Conservation (phyloP, 2,113 vertebrate genomes). For the Solea senegalensis region DNA sequence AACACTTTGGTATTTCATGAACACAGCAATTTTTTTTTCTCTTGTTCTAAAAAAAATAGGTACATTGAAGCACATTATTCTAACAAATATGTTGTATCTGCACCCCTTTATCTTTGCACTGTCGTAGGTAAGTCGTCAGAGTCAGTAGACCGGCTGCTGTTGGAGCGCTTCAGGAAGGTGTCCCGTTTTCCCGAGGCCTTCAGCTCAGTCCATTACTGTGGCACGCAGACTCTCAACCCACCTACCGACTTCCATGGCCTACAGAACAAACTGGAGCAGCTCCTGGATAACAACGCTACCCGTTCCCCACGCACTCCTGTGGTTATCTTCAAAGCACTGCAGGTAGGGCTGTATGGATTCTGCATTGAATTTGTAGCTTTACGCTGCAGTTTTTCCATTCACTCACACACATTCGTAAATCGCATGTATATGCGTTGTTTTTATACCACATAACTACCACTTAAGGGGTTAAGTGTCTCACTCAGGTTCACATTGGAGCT, state of each 20-base stretch:
- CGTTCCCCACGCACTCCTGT: slow-evolving; percentile 90
- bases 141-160: slow-evolving; percentile 89
- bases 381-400: too few relatives aligned
- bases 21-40: too few relatives aligned
- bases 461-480: too few relatives aligned
- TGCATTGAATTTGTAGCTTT: too few relatives aligned
- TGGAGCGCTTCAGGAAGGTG: slow-evolving; percentile 91
- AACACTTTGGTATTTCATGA: too few relatives aligned
- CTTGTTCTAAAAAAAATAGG: neutral
- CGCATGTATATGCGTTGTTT: too few relatives aligned
- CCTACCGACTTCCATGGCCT: slow-evolving; percentile 92
- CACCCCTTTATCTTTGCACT: slow-evolving; percentile 7
- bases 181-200: slow-evolving; percentile 94
- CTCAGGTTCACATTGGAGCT: too few relatives aligned
- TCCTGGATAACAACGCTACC: slow-evolving; percentile 92
- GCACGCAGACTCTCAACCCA: slow-evolving; percentile 91
- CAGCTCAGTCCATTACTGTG: slow-evolving; percentile 94
- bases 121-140: slow-evolving; percentile 87
- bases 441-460: too few relatives aligned
- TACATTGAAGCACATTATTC: neutral
- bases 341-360: slow-evolving; percentile 77
- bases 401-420: too few relatives aligned
- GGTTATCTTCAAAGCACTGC: slow-evolving; percentile 94
- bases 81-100: neutral
- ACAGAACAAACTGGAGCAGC: slow-evolving; percentile 88